These are phyloP conservation scores for Heliconius sara DNA, from an alignment of 2,888 invertebrate genomes.

Conservation along the genomic window DNA sequence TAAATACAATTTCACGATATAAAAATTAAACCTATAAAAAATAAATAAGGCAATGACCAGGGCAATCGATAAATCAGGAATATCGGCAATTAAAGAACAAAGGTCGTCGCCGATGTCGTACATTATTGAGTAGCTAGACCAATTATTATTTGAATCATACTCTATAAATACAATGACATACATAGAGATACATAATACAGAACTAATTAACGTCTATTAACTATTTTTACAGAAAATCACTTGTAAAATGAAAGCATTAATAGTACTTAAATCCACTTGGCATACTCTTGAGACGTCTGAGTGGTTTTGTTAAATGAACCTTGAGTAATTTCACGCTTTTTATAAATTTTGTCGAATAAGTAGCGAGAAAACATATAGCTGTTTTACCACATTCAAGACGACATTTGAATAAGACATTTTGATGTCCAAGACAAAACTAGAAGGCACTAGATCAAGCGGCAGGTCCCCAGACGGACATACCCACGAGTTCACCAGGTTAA, in stretches of 20 bases:
- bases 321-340: neutral
- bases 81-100: neutral
- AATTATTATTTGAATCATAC: neutral
- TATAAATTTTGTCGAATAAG: neutral
- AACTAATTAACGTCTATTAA: neutral
- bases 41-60: neutral
- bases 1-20: neutral
- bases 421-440: too few relatives aligned
- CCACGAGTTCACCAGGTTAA: too few relatives aligned
- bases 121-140: slow-evolving; percentile 14
- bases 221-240: slow-evolving; percentile 1
- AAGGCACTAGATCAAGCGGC: too few relatives aligned
- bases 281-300: slow-evolving; percentile 11
- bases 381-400: too few relatives aligned
- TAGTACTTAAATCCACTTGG: neutral
- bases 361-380: too few relatives aligned
- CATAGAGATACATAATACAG: too few relatives aligned
- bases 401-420: too few relatives aligned
- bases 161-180: neutral
- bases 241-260: neutral
- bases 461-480: too few relatives aligned
- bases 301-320: neutral
- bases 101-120: neutral
- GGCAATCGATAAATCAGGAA: neutral
- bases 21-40: neutral